phyloP scores from a whole-genome alignment of 2,888 invertebrate species.

The Operophtera brumata region DNA sequence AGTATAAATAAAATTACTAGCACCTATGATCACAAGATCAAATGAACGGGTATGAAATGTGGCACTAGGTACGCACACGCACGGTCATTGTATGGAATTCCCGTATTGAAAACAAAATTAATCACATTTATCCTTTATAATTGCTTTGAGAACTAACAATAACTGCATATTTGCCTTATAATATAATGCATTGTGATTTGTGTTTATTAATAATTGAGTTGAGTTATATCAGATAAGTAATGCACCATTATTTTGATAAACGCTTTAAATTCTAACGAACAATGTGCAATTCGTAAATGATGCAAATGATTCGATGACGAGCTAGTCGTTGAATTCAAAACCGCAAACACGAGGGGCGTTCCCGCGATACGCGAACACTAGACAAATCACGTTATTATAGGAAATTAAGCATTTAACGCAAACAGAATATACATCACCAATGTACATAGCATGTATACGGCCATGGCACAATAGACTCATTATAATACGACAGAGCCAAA shows the following conservation, averaged over 20 bases:
- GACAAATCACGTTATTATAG: slow-evolving; percentile 14
- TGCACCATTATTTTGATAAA: slow-evolving; percentile 11
- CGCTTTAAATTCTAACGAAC: neutral
- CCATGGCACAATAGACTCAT: slow-evolving; percentile 63
- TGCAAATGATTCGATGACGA: slow-evolving; percentile 10
- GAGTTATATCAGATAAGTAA: slow-evolving; percentile 4
- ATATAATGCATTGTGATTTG: slow-evolving; percentile 8
- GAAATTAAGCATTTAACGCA: slow-evolving; percentile 26
- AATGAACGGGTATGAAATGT: too few species aligned
- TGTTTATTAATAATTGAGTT: slow-evolving; percentile 10
- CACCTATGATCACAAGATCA: neutral
- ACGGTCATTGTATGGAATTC: slow-evolving; percentile 14
- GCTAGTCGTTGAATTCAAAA: slow-evolving; percentile 10
- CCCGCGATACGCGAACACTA: slow-evolving; percentile 4
- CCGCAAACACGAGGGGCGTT: slow-evolving; percentile 8
- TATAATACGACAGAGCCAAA: slow-evolving; percentile 54
- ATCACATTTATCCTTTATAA: slow-evolving; percentile 9
- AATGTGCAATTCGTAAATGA: slow-evolving; percentile 6
- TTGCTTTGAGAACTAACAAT: slow-evolving; percentile 16
- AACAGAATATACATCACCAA: slow-evolving; percentile 29
- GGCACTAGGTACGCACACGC: neutral
- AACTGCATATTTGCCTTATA: slow-evolving; percentile 18
- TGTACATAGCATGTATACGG: slow-evolving; percentile 42
- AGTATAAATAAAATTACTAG: neutral
- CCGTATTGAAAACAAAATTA: slow-evolving; percentile 22